phyloP scores from a whole-genome alignment of 2,113 vertebrate genomes.

The human (Homo sapiens) region DNA sequence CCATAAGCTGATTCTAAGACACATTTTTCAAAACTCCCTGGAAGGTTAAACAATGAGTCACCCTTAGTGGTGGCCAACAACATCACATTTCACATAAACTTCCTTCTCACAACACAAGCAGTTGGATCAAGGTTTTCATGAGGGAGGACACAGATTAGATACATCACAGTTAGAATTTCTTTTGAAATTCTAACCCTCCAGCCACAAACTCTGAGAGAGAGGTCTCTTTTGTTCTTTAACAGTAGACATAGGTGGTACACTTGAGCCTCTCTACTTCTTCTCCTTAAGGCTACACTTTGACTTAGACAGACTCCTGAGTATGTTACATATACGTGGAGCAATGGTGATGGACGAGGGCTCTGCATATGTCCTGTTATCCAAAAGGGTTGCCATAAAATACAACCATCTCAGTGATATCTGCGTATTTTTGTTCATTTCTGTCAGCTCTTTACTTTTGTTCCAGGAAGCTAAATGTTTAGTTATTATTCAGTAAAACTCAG shows the following conservation, averaged over 20 bases:
- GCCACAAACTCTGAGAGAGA: too few relatives aligned
- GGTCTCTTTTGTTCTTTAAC: not conserved
- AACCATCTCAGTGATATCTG: not conserved
- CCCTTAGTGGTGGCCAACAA: not conserved
- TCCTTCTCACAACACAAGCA: not conserved
- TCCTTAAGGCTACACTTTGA: not conserved
- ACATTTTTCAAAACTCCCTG: not conserved
- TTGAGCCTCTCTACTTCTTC: not conserved
- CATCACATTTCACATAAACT: not conserved
- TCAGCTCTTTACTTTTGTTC: not conserved
- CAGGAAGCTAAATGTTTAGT: slow-evolving; percentile 1
- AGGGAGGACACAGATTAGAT: not conserved
- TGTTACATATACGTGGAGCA: not conserved
- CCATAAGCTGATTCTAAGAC: not conserved
- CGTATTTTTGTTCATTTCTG: not conserved
- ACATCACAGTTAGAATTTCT: not conserved
- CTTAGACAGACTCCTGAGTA: not conserved
- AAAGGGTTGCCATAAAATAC: not conserved
- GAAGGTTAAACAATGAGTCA: not conserved
- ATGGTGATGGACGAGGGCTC: not conserved
- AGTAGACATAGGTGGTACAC: not conserved
- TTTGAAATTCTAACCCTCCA: not conserved
- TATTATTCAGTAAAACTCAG: slow-evolving; percentile 10
- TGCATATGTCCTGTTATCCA: not conserved
- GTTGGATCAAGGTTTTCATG: not conserved